Evolutionary conservation across 2,113 vertebrate genomes (phyloP).

Genomic region (Astur gentilis): DNA sequence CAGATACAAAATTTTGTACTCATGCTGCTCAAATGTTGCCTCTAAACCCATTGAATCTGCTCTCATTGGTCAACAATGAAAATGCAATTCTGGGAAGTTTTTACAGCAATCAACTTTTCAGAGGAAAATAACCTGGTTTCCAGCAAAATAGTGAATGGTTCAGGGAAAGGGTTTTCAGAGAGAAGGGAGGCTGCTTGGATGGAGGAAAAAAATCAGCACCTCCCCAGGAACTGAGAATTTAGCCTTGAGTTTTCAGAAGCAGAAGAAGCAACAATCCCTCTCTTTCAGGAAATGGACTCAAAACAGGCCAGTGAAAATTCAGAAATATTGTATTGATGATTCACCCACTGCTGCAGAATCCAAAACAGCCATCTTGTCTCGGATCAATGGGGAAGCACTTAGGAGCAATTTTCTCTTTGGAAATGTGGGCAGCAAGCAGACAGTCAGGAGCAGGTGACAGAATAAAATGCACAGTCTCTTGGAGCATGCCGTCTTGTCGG

Average conservation of each 20-base stretch:
- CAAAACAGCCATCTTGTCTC: not conserved
- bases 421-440: not conserved
- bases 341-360: not conserved
- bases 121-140: not conserved
- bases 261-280: not conserved
- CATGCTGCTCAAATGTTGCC: not conserved
- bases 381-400: slow-evolving; percentile 39
- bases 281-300: not conserved
- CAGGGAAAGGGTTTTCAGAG: not conserved
- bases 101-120: not conserved
- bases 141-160: not conserved
- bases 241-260: not conserved
- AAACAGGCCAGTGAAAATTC: not conserved
- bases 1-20: not conserved
- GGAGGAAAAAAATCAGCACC: not conserved
- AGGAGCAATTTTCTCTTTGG: slow-evolving; percentile 46
- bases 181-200: not conserved
- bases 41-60: not conserved
- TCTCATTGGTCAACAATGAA: not conserved
- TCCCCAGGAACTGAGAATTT: not conserved
- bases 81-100: not conserved
- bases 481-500: not conserved
- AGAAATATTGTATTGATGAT: not conserved
- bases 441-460: rapidly evolving
- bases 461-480: not conserved